Percentiles rank a stretch among this genome's conserved stretches.
phyloP scores from a whole-genome alignment of 2,797 vertebrate species.

The Sebastes ruberrimus region DNA sequence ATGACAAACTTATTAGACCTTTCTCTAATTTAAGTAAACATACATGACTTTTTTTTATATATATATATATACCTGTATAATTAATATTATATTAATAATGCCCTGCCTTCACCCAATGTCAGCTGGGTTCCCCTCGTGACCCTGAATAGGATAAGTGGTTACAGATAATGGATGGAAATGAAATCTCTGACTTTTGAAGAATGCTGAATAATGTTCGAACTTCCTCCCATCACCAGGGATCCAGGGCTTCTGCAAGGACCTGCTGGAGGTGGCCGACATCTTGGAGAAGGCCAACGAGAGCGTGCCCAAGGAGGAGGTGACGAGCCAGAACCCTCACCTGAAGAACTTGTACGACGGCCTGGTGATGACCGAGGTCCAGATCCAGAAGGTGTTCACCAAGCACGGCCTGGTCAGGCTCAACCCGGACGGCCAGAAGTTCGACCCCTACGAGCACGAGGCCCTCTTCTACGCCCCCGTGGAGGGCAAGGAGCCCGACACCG shows the following conservation, averaged over 20 bases:
- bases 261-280: slow-evolving; percentile 96
- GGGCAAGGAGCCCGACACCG: slow-evolving; percentile 91
- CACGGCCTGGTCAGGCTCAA: slow-evolving; percentile 91
- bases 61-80: neutral
- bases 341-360: slow-evolving; percentile 96
- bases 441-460: slow-evolving; percentile 97
- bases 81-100: too few relatives aligned
- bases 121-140: too few relatives aligned
- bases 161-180: too few relatives aligned
- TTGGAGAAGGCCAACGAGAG: slow-evolving; percentile 95
- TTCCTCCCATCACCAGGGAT: slow-evolving; percentile 82
- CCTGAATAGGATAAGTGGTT: too few relatives aligned
- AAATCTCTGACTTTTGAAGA: neutral
- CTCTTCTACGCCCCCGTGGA: slow-evolving; percentile 89
- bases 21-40: neutral
- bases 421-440: slow-evolving; percentile 91
- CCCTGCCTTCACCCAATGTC: too few relatives aligned
- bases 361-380: slow-evolving; percentile 92
- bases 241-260: slow-evolving; percentile 97
- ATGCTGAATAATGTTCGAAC: neutral
- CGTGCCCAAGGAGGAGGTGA: slow-evolving; percentile 92
- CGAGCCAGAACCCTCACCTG: slow-evolving; percentile 90
- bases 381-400: slow-evolving; percentile 96
- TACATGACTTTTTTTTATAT: neutral
- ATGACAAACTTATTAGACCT: neutral